phyloP scores from a whole-genome alignment of 1,140 invertebrate species.

The Callitettix versicolor region DNA sequence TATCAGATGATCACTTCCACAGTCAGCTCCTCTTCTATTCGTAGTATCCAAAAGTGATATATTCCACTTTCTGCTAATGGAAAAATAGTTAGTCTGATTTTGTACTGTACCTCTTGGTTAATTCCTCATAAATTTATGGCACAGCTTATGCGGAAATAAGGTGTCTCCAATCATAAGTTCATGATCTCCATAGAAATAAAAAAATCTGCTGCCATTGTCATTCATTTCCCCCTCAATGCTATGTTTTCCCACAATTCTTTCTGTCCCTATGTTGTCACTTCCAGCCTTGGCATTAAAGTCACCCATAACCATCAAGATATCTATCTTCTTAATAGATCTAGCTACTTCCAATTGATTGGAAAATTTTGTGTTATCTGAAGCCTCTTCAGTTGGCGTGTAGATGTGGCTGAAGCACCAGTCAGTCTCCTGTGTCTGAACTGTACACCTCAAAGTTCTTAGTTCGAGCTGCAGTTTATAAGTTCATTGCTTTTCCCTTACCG shows the following conservation, averaged over 20 bases:
- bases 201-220: slow-evolving; percentile 11
- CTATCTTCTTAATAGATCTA: slow-evolving; percentile 2
- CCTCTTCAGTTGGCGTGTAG: slow-evolving; percentile 4
- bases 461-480: too few relatives aligned
- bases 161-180: not conserved
- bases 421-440: too few relatives aligned
- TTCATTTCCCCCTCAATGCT: slow-evolving; percentile 6
- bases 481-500: too few relatives aligned
- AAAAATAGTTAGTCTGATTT: slow-evolving; percentile 3
- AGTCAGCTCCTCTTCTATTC: too few relatives aligned
- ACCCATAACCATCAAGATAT: slow-evolving; percentile 15
- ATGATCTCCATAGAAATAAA: slow-evolving; percentile 1
- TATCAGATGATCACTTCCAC: slow-evolving; percentile 10
- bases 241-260: slow-evolving; percentile 12
- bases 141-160: not conserved
- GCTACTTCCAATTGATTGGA: not conserved
- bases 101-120: not conserved
- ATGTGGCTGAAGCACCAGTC: too few relatives aligned
- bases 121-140: not conserved
- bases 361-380: slow-evolving; percentile 6
- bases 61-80: slow-evolving; percentile 6
- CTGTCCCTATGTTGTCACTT: not conserved
- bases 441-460: too few relatives aligned
- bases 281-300: slow-evolving; percentile 14
- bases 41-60: too few relatives aligned